Base-by-base conservation (phyloP, 2,797 vertebrate species). In the Neomorphus geoffroyi region DNA sequence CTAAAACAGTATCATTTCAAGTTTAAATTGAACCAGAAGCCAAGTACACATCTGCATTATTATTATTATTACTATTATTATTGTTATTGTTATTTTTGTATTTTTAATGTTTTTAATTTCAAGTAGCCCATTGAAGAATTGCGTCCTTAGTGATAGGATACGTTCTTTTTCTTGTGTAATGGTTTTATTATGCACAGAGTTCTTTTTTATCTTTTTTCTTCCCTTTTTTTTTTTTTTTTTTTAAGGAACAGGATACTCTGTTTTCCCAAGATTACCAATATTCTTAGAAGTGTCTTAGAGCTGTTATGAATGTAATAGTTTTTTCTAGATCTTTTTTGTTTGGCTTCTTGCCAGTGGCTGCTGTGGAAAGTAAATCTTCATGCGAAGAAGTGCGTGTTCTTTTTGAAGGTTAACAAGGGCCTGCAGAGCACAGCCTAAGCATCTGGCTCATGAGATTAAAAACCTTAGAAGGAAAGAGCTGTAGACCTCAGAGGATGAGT, bases 401-500 rank as follows among this genome's bases (percentile, higher is more conserved):
- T 90, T 94, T 62, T 94, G 92, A 95, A 93, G 89, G 92, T 96
- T 95, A 94, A 94, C 89, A 94, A 91, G 90, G 85, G 56, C 89
- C 92, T 92, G 85, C 80, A 90, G 94, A 93, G 73, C 79, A 66
- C 77, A 94, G 70, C 56, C 88, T 81, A 88, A 91, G 94, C 90
- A 96, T 93, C 91, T 96, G 94, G 92, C 75, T 94, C 92, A 77
- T 92, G 92, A 94, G 91, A 95, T 95, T 96, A 96, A 92, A 96
- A 91, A 73, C 46, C 28, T 53, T 50, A 62, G 70, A 88, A 92
- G 51, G 35, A 90, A 90, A 83, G 80, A 6, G 13, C 69, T 3
- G 9, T 66, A 86, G 90, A 84, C 71, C 80, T 92, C 80, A 75
- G 73, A 94, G n/a, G 27, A 88, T 90, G 88, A 91, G 75, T 88